Percentiles rank a stretch among this genome's conserved stretches.
phyloP scores from a whole-genome alignment of 2,797 vertebrate genomes.

The Serranus cabrilla region DNA sequence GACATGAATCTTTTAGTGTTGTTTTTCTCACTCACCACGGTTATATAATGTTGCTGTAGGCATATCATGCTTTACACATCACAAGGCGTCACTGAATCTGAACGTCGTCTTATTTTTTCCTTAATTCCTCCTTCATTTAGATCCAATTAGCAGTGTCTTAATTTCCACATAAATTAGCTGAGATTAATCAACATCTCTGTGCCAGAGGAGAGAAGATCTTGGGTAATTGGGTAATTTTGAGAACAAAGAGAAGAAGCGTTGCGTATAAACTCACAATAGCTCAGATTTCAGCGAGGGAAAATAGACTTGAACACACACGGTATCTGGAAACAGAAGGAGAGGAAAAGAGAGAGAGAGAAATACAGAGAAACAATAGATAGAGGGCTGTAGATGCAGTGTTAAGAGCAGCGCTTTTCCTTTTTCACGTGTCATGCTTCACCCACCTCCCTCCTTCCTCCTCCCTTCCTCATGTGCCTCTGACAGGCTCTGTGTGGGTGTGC shows the following conservation, averaged over 20 bases:
- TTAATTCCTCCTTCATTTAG: slow-evolving; percentile 44
- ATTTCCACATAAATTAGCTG: slow-evolving; percentile 74
- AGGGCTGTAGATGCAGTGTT: slow-evolving; percentile 72
- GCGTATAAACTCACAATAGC: slow-evolving; percentile 39
- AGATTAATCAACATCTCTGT: slow-evolving; percentile 69
- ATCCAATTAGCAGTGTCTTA: slow-evolving; percentile 66
- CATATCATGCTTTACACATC: slow-evolving; percentile 44
- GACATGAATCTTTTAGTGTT: slow-evolving; percentile 14
- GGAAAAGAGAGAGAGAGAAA: slow-evolving; percentile 12
- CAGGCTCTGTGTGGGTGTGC: slow-evolving; percentile 87
- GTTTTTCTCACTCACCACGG: slow-evolving; percentile 1
- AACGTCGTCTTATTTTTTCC: slow-evolving; percentile 37
- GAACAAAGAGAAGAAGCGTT: slow-evolving; percentile 56
- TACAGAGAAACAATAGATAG: slow-evolving; percentile 66
- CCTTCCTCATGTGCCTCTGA: slow-evolving; percentile 84
- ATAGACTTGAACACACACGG: slow-evolving; percentile 25
- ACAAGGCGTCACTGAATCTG: slow-evolving; percentile 54
- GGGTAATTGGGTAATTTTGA: slow-evolving; percentile 57
- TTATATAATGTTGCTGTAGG: slow-evolving; percentile 51
- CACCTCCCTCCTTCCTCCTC: slow-evolving; percentile 82
- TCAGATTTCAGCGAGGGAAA: slow-evolving; percentile 39
- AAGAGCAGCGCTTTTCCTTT: slow-evolving; percentile 77
- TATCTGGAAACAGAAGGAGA: slow-evolving; percentile 35
- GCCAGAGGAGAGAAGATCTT: slow-evolving; percentile 61
- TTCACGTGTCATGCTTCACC: slow-evolving; percentile 86